phyloP scores from a whole-genome alignment of 2,888 invertebrate genomes.

The Leptopilina drosophilae region DNA sequence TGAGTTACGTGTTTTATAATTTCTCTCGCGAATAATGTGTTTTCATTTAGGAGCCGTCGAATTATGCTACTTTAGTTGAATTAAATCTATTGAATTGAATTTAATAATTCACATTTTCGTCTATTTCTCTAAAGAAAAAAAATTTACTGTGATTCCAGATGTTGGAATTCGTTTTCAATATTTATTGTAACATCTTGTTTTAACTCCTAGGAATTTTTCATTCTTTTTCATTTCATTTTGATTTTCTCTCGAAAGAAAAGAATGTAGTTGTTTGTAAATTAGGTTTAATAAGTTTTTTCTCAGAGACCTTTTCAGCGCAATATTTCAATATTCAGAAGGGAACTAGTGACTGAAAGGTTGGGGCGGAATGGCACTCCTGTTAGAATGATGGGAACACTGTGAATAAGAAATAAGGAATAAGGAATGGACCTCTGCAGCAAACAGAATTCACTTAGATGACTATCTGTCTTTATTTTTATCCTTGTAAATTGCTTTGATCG shows the following conservation, averaged over 20 bases:
- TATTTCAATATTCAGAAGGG: constrained; percentile 40
- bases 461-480: constrained; percentile 34
- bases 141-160: no score
- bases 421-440: constrained; percentile 30
- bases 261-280: constrained; percentile 16
- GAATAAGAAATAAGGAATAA: constrained; percentile 41
- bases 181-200: no score
- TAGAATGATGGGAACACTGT: constrained; percentile 37
- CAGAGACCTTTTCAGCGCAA: constrained; percentile 11
- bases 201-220: no score
- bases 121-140: no score
- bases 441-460: constrained; percentile 37
- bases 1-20: no score
- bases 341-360: constrained; percentile 36
- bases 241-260: no score
- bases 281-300: constrained; percentile 29
- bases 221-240: not conserved
- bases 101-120: constrained; percentile 6
- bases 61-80: no score
- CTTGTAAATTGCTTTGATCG: constrained; percentile 32
- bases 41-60: no score
- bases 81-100: not conserved
- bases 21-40: no score
- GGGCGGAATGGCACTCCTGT: constrained; percentile 30
- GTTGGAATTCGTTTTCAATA: no score